phyloP scores from a whole-genome alignment of 37 sponge, comb jelly and placozoan species.

The Bolinopsis microptera region DNA sequence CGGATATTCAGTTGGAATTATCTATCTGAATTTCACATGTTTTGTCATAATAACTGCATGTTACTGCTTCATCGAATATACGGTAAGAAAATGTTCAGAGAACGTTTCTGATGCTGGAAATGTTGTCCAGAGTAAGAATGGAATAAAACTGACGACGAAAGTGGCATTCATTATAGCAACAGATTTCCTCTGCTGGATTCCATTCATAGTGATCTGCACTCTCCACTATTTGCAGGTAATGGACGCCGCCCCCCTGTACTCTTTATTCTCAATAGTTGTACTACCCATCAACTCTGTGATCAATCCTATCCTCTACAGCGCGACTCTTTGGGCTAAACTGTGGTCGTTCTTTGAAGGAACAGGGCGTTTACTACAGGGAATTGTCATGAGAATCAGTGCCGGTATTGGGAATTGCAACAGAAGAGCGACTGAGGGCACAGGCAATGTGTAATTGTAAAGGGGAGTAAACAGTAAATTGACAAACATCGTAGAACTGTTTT shows the following conservation, averaged over 20 bases:
- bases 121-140: background rate
- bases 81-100: background rate
- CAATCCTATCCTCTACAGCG: background rate
- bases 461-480: too few species aligned
- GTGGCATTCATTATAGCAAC: background rate
- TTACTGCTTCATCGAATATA: background rate
- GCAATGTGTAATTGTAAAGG: too few species aligned
- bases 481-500: too few species aligned
- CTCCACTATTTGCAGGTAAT: background rate
- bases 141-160: background rate
- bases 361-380: too few species aligned
- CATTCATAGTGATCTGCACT: background rate
- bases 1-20: background rate
- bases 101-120: background rate
- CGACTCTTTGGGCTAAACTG: background rate
- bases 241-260: background rate
- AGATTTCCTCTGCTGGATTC: background rate
- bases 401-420: too few species aligned
- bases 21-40: background rate
- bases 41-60: slow-evolving; percentile 1
- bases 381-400: too few species aligned
- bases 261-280: background rate
- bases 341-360: background rate
- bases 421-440: too few species aligned
- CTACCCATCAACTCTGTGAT: background rate